Evolutionary conservation across 1,140 invertebrate species (phyloP), one percentile per base, ranked within the genome.

Genomic region (Sitodiplosis mosellana): DNA sequence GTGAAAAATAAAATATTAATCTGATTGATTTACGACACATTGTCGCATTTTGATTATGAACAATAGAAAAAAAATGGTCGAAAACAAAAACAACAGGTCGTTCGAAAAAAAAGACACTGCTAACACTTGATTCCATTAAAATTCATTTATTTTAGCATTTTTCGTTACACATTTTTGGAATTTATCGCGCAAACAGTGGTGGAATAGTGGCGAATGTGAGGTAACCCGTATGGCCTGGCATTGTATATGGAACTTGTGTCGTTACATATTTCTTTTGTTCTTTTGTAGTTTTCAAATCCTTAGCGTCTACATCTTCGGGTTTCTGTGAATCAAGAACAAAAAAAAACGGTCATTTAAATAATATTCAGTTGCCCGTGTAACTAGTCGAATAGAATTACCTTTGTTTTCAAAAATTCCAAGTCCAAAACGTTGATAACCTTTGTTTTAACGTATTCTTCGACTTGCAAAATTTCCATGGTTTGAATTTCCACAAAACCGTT

Each of bases 151-250:
- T 5, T 3, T 27, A 27, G 10, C 10, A 27, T 27, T 27, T 3
- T 27, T 27, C 10, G 27, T 27, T 27, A 27, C 3, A 27, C 3
- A 27, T 27, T 27, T 5, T 27, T 27, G 3, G 10, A 27, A 27
- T 27, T 27, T 27, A 27, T 43, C 41, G n/a, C 6, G 41, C 41
- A 21, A 43, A 43, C 2, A 19, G 11, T 43, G 82, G 81, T 20
- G 83, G 81, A 47, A 87, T 65, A 2, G 87, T 84, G 5, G 89
- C 90, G 64, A 93, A 87, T 19, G 91, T 95, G 33, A 96, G 71
- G 68, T 87, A 97, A 8, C 92, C 92, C 21, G 91, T 95, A 67
- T 97, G 92, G 1, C 91, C 91, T 11, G 88, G 80, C 59, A 79
- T 75, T 50, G 73, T 73, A 48, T 69, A 53, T 20, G 81, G 76